phyloP scores from a whole-genome alignment of 2,113 vertebrate genomes.

The Rhegmatorhina hoffmannsi region DNA sequence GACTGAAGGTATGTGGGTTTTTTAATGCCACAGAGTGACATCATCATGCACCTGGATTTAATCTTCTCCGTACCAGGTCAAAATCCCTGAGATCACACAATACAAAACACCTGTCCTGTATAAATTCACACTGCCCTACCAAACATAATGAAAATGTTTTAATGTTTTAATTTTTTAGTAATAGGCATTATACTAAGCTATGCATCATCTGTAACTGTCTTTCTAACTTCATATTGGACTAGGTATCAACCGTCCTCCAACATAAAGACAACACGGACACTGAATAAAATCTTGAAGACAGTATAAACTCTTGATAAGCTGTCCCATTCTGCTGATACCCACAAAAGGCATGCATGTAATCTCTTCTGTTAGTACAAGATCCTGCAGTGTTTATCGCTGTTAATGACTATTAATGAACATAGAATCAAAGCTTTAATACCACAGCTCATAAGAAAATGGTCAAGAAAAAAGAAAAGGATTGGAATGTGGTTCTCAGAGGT shows the following conservation, averaged over 20 bases:
- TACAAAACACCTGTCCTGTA: not conserved
- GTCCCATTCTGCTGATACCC: not conserved
- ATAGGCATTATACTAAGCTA: not conserved
- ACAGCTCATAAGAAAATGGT: not conserved
- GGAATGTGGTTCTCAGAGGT: not conserved
- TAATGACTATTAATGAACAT: not conserved
- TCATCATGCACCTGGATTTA: not conserved
- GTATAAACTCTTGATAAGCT: not conserved
- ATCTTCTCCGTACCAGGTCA: not conserved
- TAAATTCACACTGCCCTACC: not conserved
- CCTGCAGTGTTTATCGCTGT: not conserved
- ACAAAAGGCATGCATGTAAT: not conserved
- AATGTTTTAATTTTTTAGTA: not conserved
- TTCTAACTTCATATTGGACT: not conserved
- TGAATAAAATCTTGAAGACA: not conserved
- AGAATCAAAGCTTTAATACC: not conserved
- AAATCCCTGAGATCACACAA: not conserved
- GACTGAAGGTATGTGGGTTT: not conserved
- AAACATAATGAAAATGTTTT: not conserved
- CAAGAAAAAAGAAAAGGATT: accelerated
- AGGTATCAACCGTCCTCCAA: not conserved
- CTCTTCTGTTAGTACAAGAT: not conserved
- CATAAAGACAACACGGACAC: not conserved
- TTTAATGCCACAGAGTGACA: not conserved
- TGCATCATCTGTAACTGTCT: not conserved